Evolutionary conservation across 2,888 invertebrate species (phyloP), one percentile per base, ranked within the genome.

Genomic region (Liopterus haemorrhoidalis): DNA sequence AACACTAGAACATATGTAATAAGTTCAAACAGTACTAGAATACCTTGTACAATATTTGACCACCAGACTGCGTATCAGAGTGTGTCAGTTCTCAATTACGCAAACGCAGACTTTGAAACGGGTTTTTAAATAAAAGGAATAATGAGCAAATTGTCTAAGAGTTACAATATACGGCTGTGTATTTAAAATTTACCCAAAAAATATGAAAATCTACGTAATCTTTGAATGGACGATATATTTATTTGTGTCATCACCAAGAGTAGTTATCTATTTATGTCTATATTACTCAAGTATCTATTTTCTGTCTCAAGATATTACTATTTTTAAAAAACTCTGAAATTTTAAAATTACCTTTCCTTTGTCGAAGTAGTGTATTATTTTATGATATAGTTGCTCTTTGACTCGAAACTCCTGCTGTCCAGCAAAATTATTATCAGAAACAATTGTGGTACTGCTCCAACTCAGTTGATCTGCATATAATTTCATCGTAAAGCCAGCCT

Each of bases 401-500:
- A 92, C 78, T 64, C 90, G 85, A 80, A 90, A 90, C 63, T 94
- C 92, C 0, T 82, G 80, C 54, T 85, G 83, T 3, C 83, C 84
- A 0, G 81, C 80, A 61, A 82, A 79, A 57, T 76, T 75, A 0
- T 79, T 76, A 61, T 86, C 86, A 0, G 79, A 71, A 36, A 81
- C 76, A 5, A 75, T 73, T 37, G 75, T 73, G 54, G 78, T 78
- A 38, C 79, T 79, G 48, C 80, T 82, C 93, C 94, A 96, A 41
- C 77, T 79, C 31, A 95, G 70, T 55, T 91, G 86, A 67, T 92
- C 88, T 0, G 93, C 93, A 57, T 95, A 93, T n/a, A 95, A 69
- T 70, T 91, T 82, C 58, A 96, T 78, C 0, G 95, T 94, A 59
- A 92, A 92, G 0, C 92, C 95, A 2, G 95, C 95, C 70, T 96